These are phyloP conservation scores for Phylloscopus collybita DNA, from an alignment of 2,797 vertebrate genomes.

Conservation along the genomic window DNA sequence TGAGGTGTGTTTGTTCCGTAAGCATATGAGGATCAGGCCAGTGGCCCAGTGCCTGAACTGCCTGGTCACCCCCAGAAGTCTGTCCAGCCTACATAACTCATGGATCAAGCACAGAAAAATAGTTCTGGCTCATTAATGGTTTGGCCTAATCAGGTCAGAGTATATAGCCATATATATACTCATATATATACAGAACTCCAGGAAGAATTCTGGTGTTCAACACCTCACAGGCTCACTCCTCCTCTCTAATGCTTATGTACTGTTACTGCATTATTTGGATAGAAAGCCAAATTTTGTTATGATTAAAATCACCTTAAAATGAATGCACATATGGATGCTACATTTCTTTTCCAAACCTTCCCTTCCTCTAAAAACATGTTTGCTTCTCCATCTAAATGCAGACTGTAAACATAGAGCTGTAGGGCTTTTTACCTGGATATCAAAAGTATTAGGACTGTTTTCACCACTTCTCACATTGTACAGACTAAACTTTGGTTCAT, in stretches of 20 bases:
- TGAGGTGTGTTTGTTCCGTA: neutral
- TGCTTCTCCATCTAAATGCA: neutral
- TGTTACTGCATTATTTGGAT: neutral
- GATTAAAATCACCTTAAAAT: neutral
- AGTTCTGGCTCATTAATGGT: neutral
- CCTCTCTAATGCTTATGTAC: neutral
- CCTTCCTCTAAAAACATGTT: neutral
- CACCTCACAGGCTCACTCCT: neutral
- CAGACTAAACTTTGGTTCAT: neutral
- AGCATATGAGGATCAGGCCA: fast-evolving
- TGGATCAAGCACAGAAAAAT: neutral
- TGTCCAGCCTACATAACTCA: neutral
- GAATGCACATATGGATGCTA: neutral
- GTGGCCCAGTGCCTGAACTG: neutral
- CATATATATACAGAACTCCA: neutral
- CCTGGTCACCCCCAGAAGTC: neutral
- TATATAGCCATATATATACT: neutral
- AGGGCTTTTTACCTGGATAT: neutral
- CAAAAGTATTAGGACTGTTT: neutral
- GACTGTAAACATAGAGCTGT: neutral
- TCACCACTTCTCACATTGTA: neutral
- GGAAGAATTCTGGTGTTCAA: neutral
- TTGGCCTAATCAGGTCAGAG: fast-evolving
- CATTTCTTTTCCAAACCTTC: neutral
- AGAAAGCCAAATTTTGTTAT: neutral